A percentile compares a stretch with the other conserved stretches of the same genome.
Conservation (phyloP, 1,140 invertebrate genomes). For the Pogonognathellus flavescens region DNA sequence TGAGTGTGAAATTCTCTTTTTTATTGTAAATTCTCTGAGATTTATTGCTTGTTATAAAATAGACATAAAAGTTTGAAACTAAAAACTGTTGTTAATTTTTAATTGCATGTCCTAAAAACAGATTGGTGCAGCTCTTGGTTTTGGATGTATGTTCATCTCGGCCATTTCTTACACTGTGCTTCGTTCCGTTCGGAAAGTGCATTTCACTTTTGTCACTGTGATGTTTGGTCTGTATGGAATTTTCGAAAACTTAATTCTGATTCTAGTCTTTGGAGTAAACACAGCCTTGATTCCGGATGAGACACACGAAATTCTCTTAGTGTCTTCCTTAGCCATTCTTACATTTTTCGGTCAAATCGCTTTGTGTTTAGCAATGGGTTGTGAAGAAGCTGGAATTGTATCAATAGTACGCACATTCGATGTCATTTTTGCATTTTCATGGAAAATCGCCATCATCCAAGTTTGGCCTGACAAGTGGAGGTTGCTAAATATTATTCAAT, state of each 20-base stretch:
- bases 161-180: conserved; percentile 51
- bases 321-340: conserved; percentile 2
- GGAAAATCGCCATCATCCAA: no score
- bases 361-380: conserved; percentile 58
- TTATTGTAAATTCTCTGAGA: no score
- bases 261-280: conserved; percentile 21
- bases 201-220: conserved; percentile 51
- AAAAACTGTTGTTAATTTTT: no score
- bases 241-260: conserved; percentile 36
- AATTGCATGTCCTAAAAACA: no score
- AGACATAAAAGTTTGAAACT: no score
- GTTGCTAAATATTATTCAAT: no score
- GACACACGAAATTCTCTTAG: conserved; percentile 35
- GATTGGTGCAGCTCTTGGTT: conserved; percentile 53
- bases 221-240: conserved; percentile 52
- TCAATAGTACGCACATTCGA: not conserved
- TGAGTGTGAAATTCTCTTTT: no score
- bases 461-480: no score
- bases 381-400: conserved; percentile 58
- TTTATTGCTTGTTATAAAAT: no score
- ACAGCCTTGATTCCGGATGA: not conserved
- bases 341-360: conserved; percentile 59
- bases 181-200: conserved; percentile 51
- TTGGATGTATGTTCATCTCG: conserved; percentile 51
- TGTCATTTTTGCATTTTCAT: no score